Percentiles rank a stretch among this genome's conserved stretches.
phyloP scores from a whole-genome alignment of 2,113 vertebrate genomes.

The Larimichthys polyactis region DNA sequence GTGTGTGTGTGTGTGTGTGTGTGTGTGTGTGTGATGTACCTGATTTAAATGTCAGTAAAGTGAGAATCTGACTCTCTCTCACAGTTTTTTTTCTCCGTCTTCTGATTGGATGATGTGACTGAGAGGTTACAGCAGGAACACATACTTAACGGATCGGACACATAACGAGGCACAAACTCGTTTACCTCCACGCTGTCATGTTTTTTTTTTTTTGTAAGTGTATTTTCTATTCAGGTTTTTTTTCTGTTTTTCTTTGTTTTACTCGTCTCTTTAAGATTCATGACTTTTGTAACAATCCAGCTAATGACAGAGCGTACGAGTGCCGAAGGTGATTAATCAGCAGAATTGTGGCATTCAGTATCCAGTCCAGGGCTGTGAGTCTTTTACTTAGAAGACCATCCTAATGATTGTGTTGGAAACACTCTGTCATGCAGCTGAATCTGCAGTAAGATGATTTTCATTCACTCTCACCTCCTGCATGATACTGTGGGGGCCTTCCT shows the following conservation, averaged over 20 bases:
- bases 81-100: conserved; percentile 31
- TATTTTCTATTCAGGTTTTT: background rate
- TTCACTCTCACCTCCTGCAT: too few species aligned
- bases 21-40: conserved; percentile 72
- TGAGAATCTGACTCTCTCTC: conserved; percentile 73
- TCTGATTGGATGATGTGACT: conserved; percentile 51
- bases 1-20: conserved; percentile 30
- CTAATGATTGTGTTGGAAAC: too few species aligned
- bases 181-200: background rate
- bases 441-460: too few species aligned
- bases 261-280: background rate
- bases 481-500: too few species aligned
- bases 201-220: too few species aligned
- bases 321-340: too few species aligned
- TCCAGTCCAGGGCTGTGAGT: too few species aligned
- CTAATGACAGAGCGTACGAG: background rate
- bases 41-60: conserved; percentile 81
- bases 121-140: conserved; percentile 33
- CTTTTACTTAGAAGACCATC: too few species aligned
- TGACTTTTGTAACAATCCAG: background rate
- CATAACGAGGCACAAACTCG: background rate
- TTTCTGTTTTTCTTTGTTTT: background rate
- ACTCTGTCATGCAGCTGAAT: too few species aligned
- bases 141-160: conserved; percentile 22
- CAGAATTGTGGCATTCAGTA: too few species aligned